Conservation (phyloP, 2,113 vertebrate genomes). For the Calidris pygmaea region DNA sequence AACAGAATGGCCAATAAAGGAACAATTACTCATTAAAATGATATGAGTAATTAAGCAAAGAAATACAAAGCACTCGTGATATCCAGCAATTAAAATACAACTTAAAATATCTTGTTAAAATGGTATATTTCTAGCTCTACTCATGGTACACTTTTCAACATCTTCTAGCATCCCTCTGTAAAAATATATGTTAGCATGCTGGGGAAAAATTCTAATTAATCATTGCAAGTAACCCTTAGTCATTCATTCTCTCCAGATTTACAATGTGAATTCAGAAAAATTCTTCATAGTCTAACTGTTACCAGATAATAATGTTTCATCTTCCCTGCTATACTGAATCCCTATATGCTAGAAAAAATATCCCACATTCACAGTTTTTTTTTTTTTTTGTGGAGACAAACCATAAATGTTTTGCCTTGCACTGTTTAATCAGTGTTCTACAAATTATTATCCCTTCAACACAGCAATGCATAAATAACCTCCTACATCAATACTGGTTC, state of each 20-base stretch:
- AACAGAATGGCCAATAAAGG: neutral
- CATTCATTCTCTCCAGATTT: neutral
- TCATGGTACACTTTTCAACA: neutral
- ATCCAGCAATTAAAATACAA: neutral
- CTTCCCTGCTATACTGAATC: neutral
- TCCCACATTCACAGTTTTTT: neutral
- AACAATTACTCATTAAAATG: neutral
- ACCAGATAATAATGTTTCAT: neutral
- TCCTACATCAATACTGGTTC: neutral
- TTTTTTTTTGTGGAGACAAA: neutral
- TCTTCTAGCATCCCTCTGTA: neutral
- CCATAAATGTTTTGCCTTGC: neutral
- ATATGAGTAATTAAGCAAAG: slow-evolving; percentile 17
- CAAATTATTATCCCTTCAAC: neutral
- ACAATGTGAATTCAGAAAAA: neutral
- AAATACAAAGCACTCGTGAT: neutral
- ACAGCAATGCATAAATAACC: neutral
- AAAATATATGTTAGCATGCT: neutral
- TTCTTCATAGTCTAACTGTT: neutral
- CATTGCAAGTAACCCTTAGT: neutral
- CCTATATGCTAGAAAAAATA: neutral
- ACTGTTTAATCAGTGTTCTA: neutral
- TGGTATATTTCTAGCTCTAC: neutral
- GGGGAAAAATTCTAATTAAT: neutral
- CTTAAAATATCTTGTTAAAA: slow-evolving; percentile 28